A percentile compares a stretch with the other conserved stretches of the same genome.
These are phyloP conservation scores for Brenthis hecate DNA, from an alignment of 2,888 invertebrate species.

Conservation along the genomic window DNA sequence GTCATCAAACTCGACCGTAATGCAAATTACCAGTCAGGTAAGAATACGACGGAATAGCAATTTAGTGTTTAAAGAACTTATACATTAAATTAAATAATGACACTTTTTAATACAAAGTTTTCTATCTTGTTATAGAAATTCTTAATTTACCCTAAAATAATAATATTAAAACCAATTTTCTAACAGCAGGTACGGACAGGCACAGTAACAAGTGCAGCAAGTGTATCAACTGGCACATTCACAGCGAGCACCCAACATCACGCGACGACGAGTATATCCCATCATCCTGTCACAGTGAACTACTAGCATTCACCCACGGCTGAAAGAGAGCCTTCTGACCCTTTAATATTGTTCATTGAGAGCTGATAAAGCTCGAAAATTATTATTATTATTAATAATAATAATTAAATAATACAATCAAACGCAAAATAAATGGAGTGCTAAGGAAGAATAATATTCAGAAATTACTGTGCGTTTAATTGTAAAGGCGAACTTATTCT, in stretches of 20 bases:
- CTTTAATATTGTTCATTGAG: slow-evolving; percentile 19
- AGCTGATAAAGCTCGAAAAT: slow-evolving; percentile 18
- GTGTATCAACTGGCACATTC: slow-evolving; percentile 54
- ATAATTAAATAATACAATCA: background rate
- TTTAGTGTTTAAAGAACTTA: too few species aligned
- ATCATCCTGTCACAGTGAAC: slow-evolving; percentile 77
- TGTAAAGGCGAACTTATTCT: too few species aligned
- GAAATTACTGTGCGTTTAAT: too few species aligned
- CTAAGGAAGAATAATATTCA: too few species aligned
- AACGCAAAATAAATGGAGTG: background rate
- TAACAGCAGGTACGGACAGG: slow-evolving; percentile 60
- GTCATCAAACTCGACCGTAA: slow-evolving; percentile 63
- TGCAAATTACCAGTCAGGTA: slow-evolving; percentile 77
- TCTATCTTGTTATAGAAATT: background rate
- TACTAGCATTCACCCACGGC: slow-evolving; percentile 58
- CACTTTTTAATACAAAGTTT: background rate
- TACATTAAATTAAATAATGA: too few species aligned
- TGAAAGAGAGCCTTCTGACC: slow-evolving; percentile 20
- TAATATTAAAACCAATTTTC: slow-evolving; percentile 2
- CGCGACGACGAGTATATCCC: slow-evolving; percentile 58
- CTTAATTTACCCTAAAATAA: too few species aligned
- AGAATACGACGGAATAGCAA: slow-evolving; percentile 27
- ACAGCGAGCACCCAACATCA: slow-evolving; percentile 57
- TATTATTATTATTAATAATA: background rate
- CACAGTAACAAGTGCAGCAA: slow-evolving; percentile 44